A percentile compares a stretch with the other conserved stretches of the same genome.
Evolutionary conservation across 1,140 invertebrate species (phyloP).

Genomic region (Caenorhabditis inopinata): DNA sequence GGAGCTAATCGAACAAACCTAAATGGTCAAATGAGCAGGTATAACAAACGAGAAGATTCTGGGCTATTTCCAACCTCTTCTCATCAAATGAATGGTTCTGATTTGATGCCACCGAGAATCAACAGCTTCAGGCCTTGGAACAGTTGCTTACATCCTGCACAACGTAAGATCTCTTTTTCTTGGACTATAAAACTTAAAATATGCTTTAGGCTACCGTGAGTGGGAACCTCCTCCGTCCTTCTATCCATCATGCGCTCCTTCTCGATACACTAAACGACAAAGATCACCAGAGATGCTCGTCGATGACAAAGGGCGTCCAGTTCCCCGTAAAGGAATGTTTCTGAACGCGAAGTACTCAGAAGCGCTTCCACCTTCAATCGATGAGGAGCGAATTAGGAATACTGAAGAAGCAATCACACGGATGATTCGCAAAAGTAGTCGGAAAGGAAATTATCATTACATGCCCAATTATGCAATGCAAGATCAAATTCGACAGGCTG

Average conservation of each 20-base stretch:
- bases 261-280: background rate
- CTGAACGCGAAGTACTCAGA: background rate
- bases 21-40: background rate
- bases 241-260: background rate
- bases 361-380: background rate
- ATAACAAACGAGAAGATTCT: background rate
- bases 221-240: background rate
- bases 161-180: no score
- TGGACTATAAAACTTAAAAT: no score
- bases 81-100: background rate
- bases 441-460: background rate
- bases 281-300: background rate
- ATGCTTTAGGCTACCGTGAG: background rate
- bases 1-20: constrained; percentile 13
- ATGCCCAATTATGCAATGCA: background rate
- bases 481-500: background rate
- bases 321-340: background rate
- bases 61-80: background rate
- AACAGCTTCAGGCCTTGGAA: background rate
- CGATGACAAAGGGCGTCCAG: background rate
- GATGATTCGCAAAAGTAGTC: background rate
- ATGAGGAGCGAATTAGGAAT: background rate
- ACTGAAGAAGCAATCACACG: background rate
- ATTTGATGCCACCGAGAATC: background rate
- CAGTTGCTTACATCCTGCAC: background rate